Evolutionary conservation across 2,888 invertebrate species (phyloP), one percentile per base, ranked within the genome.

Genomic region (Stenurella melanura): DNA sequence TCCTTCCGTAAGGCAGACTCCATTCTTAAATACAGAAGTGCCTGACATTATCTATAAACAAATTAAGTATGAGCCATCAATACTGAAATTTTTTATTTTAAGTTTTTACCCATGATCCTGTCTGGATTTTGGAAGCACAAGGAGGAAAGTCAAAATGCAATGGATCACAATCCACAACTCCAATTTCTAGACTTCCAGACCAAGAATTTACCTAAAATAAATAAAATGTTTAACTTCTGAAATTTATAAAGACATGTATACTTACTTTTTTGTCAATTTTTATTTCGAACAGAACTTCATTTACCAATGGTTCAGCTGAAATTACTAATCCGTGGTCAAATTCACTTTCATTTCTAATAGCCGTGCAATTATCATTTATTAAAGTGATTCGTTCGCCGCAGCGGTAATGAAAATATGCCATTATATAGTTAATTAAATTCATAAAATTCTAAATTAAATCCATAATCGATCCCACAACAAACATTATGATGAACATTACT

Each of bases 291-390:
- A 96, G 90, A 79, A 95, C 92, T 91, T 97, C 96, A 88, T 96
- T 95, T 78, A 92, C 90, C 34, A 97, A 90, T 4, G 96, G 95
- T 83, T 95, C 94, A 6, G 94, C 93, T 85, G 96, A 95, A 81
- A 97, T 92, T 30, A 96, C 96, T 81, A 97, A 90, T n/a, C 96
- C 97, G 90, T 96, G 94, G 89, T 96, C 96, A 87, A 96, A 97
- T 87, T 96, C 96, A 73, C 94, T 93, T 85, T 94, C 93, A 87
- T 94, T 94, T 84, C 96, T 91, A 78, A 94, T 92, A 18, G 97
- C 97, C 38, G 97, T 97, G 77, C 94, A 93, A 90, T 95, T 95
- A 84, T 94, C 94, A 90, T 97, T 96, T 75, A 94, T 92, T 83
- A 98, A 92, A 82, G 94, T 94, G 83, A 98, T 95, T 85, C 96